Conservation (phyloP, 2,888 invertebrate species). For the Pristionchus arcanus region DNA sequence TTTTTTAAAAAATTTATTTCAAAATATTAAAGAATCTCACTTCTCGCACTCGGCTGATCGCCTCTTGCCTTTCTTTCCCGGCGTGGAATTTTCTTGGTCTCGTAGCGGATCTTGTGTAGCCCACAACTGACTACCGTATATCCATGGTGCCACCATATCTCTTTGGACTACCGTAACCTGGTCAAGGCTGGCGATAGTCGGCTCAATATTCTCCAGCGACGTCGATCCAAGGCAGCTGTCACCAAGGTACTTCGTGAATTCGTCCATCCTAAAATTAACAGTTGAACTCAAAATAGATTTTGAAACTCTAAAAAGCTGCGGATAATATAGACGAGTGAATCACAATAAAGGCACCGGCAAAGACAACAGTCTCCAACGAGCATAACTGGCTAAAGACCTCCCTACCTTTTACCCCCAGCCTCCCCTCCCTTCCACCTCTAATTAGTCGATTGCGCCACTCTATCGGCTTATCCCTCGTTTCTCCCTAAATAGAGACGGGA, state of each 20-base stretch:
- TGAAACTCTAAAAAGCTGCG: neutral
- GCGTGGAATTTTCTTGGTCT: neutral
- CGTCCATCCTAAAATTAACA: neutral
- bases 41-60: neutral
- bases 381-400: neutral
- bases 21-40: neutral
- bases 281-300: neutral
- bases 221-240: neutral
- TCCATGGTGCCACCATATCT: neutral
- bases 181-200: neutral
- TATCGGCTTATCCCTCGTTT: constrained; percentile 31
- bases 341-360: neutral
- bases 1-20: no score
- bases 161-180: neutral
- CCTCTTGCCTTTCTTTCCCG: neutral
- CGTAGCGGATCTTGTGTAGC: neutral
- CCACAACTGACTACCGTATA: neutral
- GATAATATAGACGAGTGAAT: neutral
- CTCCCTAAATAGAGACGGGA: constrained; percentile 34
- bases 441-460: constrained; percentile 30
- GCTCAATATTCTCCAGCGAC: neutral
- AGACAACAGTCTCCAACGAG: neutral
- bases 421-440: neutral
- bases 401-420: neutral
- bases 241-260: neutral